Evolutionary conservation across 2,113 vertebrate species (phyloP), one percentile per base, ranked within the genome.

Genomic region (Ia io): DNA sequence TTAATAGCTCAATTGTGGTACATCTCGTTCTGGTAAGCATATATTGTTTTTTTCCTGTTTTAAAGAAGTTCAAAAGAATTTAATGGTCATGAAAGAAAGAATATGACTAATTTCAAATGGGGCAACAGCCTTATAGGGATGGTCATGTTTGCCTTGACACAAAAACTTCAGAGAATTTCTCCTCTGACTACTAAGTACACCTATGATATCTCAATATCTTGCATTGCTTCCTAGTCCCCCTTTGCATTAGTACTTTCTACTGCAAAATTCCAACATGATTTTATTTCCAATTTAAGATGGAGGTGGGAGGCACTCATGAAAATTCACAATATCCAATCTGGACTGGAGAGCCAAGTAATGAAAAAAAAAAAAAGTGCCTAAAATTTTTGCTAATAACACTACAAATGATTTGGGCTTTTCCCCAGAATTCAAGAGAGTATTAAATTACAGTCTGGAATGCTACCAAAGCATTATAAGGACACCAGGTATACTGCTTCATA

Each of bases 1-100:
- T 95, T 96, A 96, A 95, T 77, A 89, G 94, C 85, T 94, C 96
- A 97, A 89, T 87, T 95, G 92, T 92, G 73, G 82, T 77, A 91
- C 90, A 95, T 95, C 93, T 97, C 35, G 88, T 74, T 96, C 95
- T 97, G 90, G 78, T 40, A 42, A 47, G 59, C 47, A 95, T 89
- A 96, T 84, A 97, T 63, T 95, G 77, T 88, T 96, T 97, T 95
- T 95, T 92, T 95, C 94, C 95, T 95, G 74, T 96, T 96, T 97
- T 96, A 76, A 96, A 91, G 96, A 97, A 93, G 95, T 94, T 96
- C 86, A 92, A 84, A 96, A 96, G 90, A 95, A 87, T 95, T 96
- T 85, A 96, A 97, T 87, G 49, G 28, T 91, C 63, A 86, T 53
- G 35, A 93, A 93, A 95, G 85, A 88, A 95, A 94, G 20, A 95